Evolutionary conservation across 2,888 invertebrate species (phyloP), one percentile per base, ranked within the genome.

Genomic region (Mimas tiliae): DNA sequence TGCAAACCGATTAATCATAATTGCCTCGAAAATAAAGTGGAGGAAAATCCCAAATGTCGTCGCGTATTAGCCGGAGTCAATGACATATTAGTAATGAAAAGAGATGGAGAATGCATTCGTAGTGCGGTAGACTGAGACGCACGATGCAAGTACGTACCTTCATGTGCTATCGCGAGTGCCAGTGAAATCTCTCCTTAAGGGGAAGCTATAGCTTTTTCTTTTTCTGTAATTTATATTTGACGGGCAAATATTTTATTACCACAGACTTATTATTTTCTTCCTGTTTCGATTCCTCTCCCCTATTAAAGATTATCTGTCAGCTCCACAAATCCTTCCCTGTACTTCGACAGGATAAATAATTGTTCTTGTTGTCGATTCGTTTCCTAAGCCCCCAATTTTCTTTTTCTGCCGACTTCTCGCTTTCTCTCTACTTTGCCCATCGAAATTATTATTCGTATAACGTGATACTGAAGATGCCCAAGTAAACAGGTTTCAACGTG

Each of bases 121-220:
- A 70, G 70, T 66, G 68, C 58, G 65, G 70, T 68, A 63, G 74
- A 68, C 73, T 62, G 76, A 83, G 68, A 69, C 81, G 77, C 58
- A 19, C 58, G 85, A 81, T 69, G 67, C 70, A 19, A 51, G 65
- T 73, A 77, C 77, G 74, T 82, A 79, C 82, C 76, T 27, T 27
- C 81, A 79, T 79, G 67, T 71, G 65, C 62, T 70, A 77, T 78
- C 75, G 79, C 80, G 79, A 79, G 77, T 74, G 78, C 74, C 77
- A 88, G 88, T 88, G 89, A 89, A 88, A 89, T 86, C 84, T 86
- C 83, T 76, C 71, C 66, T 82, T 88, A 88, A 88, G 88, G 84
- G 74, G 47, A 47, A 53, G 66, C 34, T 48, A 1, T 55, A 2
- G 8, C 47, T 4, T 19, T n/a, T 19, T 16, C 16, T 48, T 48